phyloP scores from a whole-genome alignment of 2,888 invertebrate species.

The Drosophila cognata region DNA sequence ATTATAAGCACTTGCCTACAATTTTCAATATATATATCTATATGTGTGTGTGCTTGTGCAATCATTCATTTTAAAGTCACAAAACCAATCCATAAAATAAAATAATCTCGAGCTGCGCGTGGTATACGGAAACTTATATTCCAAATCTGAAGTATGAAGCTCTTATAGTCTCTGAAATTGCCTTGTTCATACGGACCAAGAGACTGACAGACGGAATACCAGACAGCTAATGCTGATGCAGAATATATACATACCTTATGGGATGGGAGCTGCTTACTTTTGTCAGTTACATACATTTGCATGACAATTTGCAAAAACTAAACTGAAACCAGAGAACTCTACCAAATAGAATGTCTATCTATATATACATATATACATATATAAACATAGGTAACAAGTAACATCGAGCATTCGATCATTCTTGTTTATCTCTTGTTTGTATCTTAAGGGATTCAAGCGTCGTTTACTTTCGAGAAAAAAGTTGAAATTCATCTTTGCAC shows the following conservation, averaged over 20 bases:
- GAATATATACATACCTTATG: neutral
- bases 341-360: neutral
- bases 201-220: neutral
- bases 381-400: neutral
- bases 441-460: neutral
- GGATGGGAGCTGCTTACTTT: neutral
- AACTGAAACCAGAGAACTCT: neutral
- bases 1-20: neutral
- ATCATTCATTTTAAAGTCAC: neutral
- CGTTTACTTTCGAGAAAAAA: neutral
- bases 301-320: neutral
- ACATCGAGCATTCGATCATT: neutral
- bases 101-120: neutral
- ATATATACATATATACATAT: neutral
- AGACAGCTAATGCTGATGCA: neutral
- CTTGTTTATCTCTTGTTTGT: neutral
- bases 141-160: neutral
- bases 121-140: neutral
- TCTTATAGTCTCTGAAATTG: neutral
- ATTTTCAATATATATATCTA: neutral
- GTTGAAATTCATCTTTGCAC: constrained; percentile 1
- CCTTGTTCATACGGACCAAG: neutral
- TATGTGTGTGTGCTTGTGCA: neutral
- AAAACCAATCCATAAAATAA: neutral
- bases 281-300: neutral